These are phyloP conservation scores for Scolopax rusticola DNA, from an alignment of 2,797 vertebrate genomes.

Conservation along the genomic window DNA sequence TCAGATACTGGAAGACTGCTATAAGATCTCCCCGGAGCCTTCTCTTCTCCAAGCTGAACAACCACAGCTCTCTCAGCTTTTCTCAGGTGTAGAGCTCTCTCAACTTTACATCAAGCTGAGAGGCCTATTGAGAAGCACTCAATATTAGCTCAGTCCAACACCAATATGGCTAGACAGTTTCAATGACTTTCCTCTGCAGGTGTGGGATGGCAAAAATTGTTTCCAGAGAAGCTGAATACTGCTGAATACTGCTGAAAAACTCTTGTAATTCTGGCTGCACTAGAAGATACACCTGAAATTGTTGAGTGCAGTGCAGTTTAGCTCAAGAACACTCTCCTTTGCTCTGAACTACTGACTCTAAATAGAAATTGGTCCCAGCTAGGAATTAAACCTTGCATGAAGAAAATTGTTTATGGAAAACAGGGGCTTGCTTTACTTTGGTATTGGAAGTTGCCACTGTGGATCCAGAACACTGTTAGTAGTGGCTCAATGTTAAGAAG, in stretches of 20 bases:
- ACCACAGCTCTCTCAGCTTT: no score
- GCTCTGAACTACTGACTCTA: neutral
- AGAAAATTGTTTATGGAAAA: neutral
- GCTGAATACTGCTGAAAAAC: neutral
- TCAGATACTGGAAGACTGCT: no score
- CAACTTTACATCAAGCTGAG: neutral
- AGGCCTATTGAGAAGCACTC: neutral
- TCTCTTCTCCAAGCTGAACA: no score
- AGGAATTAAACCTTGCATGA: neutral
- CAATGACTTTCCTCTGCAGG: neutral
- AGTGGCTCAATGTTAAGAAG: neutral
- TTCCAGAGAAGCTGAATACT: neutral
- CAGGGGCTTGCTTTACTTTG: neutral
- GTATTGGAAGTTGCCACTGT: neutral
- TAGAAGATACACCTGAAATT: neutral
- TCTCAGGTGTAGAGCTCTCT: no score
- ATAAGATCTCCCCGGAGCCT: no score
- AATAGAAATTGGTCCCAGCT: neutral
- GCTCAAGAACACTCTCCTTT: neutral
- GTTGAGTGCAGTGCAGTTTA: neutral
- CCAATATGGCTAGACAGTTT: neutral
- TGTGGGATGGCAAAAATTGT: neutral
- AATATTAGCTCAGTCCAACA: neutral
- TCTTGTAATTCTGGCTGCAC: neutral
- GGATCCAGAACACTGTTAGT: neutral